phyloP scores from a whole-genome alignment of 2,888 invertebrate genomes.

The Ophion ellenae region DNA sequence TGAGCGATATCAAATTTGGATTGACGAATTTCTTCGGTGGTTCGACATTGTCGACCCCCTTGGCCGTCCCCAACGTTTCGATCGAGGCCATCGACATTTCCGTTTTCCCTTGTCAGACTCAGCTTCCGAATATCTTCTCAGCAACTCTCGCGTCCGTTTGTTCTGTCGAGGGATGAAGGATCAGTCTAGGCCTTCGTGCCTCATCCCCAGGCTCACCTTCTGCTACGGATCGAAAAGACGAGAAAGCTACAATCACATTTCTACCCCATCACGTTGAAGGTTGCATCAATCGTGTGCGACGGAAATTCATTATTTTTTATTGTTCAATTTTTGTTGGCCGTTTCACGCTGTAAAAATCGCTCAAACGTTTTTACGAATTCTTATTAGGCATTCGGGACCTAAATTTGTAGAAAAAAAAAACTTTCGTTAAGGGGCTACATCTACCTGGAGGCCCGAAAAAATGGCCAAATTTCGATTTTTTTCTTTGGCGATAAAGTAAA shows the following conservation, averaged over 20 bases:
- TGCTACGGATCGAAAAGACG: constrained; percentile 34
- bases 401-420: no score
- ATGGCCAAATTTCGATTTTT: no score
- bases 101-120: constrained; percentile 20
- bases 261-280: no score
- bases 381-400: no score
- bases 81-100: constrained; percentile 75
- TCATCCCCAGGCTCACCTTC: constrained; percentile 54
- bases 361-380: no score
- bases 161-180: background rate
- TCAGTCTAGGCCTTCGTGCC: constrained; percentile 51
- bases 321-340: no score
- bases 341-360: no score
- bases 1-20: constrained; percentile 90
- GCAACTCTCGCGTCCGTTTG: background rate
- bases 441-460: no score
- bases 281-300: no score
- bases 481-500: background rate
- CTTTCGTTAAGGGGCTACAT: background rate
- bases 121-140: background rate
- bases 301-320: no score
- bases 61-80: constrained; percentile 74
- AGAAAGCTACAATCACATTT: background rate
- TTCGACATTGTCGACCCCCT: constrained; percentile 67
- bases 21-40: constrained; percentile 85